phyloP scores from a whole-genome alignment of 2,888 invertebrate species.

The Sarcophaga rosellei region DNA sequence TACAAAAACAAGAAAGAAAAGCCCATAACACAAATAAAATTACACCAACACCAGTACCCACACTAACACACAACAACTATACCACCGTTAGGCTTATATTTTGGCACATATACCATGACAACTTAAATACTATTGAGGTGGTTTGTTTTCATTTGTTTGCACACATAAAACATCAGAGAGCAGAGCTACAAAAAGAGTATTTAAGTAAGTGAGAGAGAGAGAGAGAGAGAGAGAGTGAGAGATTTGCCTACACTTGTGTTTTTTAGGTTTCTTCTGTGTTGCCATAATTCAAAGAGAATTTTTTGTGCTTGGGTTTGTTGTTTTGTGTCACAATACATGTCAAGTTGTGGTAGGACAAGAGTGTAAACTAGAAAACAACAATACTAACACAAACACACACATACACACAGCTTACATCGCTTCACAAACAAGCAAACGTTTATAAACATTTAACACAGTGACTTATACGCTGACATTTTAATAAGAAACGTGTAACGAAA shows the following conservation, averaged over 20 bases:
- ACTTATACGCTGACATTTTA: conserved; percentile 20
- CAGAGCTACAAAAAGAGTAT: neutral
- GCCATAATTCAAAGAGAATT: conserved; percentile 50
- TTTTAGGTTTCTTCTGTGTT: conserved; percentile 10
- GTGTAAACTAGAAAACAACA: conserved; percentile 63
- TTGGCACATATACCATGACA: neutral
- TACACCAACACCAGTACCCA: neutral
- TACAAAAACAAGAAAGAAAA: conserved; percentile 14
- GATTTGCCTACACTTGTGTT: neutral
- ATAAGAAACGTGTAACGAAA: neutral
- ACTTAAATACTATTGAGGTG: conserved; percentile 10
- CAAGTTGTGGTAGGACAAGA: conserved; percentile 71
- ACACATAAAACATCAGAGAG: neutral
- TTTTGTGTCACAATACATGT: conserved; percentile 64
- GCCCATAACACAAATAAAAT: neutral
- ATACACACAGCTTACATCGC: neutral
- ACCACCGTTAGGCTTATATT: neutral
- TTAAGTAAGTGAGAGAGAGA: neutral
- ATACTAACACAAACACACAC: neutral
- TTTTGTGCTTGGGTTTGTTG: neutral
- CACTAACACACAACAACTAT: neutral
- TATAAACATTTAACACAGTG: conserved; percentile 31
- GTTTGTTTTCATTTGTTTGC: conserved; percentile 13
- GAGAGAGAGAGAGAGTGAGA: neutral
- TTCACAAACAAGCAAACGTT: neutral